Base-by-base conservation (phyloP, 2,797 vertebrate genomes). In the Nyctibius grandis region DNA sequence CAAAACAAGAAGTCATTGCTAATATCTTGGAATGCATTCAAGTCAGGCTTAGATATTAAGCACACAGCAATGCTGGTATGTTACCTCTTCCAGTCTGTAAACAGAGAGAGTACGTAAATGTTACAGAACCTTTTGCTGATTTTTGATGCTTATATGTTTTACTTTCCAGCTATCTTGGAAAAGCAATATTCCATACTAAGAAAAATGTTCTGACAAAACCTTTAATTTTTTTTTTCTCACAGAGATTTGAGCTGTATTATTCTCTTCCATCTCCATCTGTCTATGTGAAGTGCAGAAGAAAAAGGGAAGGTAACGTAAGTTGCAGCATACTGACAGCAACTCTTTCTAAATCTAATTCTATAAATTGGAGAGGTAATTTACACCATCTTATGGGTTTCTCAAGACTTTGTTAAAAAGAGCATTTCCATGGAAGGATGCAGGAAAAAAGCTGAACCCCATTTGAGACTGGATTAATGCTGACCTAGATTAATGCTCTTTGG, bases 401-500 rank as follows among this genome's bases (percentile, higher is more conserved):
- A 89, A 34, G 74, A 29, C 75, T 77, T 85, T 73, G 23, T 78
- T 87, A 77, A 91, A 78, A 38, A 60, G 13, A 63, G 2, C 19
- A 44, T 79, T 86, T 91, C 40, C 45, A 25, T 92, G 67, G 67
- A 85, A 88, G 63, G 50, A 76, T n/a, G 20, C 28, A 64, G 50
- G 31, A 77, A 83, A 60, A 81, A 67, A 48, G 20, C 29, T 38
- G 61, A 93, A 81, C 33, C 42, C 33, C 40, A 60, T 48, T 84
- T 69, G 63, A 91, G 77, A 67, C 40, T 53, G 77, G 69, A 69
- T 83, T 93, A 91, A 67, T 70, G 73, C 63, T 94, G 80, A 78
- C 59, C 76, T 91, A 84, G 85, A 93, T 89, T 56, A 94, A 95
- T 89, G 34, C 12, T 95, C 63, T 94, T 79, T 82, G 33, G 59